Base-by-base conservation (phyloP, 2,113 vertebrate genomes). In the Tringa solitaria region DNA sequence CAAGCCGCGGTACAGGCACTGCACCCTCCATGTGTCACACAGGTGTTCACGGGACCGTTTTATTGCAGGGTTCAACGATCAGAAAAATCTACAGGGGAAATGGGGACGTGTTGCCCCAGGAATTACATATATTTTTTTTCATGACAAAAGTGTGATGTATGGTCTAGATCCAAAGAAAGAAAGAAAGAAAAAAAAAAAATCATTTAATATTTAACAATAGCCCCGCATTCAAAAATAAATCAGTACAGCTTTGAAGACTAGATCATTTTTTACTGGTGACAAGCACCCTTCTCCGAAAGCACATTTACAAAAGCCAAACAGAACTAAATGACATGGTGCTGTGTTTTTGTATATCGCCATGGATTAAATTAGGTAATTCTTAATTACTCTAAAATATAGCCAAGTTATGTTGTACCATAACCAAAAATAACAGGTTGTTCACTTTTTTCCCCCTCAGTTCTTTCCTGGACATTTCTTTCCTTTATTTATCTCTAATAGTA, bases 1-100 rank as follows among this genome's bases (percentile, higher is more conserved):
- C 94, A 64, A 92, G 21, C 8, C 3, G 0, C 22, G 2, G 41
- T 8, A 30, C 17, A 10, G 2, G 73, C 32, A 30, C 22, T 37
- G 63, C 30, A 18, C 56, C n/a, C 9, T 56, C 64, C 91, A 83
- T 84, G 85, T 95, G 83, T 91, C 92, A 92, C 53, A 54, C 94
- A 98, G 93, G 93, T 97, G 92, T 90, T 87, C 73, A 67, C 6
- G 7, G 78, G 70, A 89, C 95, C 32, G 1, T 90, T 97, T 97
- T 95, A 96, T 83, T 87, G 35, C 79, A 94, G 90, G 85, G 84
- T 92, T 95, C 96, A 97, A 59, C 3, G 87, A 94, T 95, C 90
- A 97, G 85, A 88, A 96, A 96, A 96, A 96, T 95, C 93, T 78
- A 95, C 41, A 51, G 19, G 90, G 46, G 75, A 90, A 97, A 88